Conservation (phyloP, 2,797 vertebrate genomes). For the Chloroceryle amazona region DNA sequence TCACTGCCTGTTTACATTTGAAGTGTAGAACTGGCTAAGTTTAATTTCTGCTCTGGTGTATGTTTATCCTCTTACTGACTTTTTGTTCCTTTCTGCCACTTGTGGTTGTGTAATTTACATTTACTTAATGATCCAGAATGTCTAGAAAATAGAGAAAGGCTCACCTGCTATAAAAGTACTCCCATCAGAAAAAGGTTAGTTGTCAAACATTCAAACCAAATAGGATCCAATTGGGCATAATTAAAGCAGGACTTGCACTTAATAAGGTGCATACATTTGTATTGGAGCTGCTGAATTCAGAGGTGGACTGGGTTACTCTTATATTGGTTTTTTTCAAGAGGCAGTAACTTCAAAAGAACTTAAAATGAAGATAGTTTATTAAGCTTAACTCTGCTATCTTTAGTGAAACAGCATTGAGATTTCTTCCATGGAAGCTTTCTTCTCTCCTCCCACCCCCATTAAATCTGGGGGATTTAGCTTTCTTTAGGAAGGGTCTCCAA, state of each 20-base stretch:
- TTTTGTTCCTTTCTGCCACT: not conserved
- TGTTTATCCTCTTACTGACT: not conserved
- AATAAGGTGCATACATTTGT: not conserved
- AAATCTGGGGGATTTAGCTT: not conserved
- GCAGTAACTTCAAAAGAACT: not conserved
- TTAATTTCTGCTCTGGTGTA: not conserved
- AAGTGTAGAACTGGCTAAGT: not conserved
- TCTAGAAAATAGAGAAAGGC: not conserved
- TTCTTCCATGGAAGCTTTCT: not conserved
- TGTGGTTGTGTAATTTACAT: not conserved
- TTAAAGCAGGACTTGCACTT: not conserved
- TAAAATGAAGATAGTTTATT: not conserved
- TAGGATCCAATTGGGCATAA: not conserved
- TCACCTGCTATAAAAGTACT: not conserved
- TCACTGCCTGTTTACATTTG: not conserved
- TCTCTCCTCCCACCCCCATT: not conserved
- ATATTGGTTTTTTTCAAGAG: not conserved
- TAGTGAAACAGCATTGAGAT: not conserved
- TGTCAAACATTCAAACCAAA: not conserved
- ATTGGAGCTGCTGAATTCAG: not conserved
- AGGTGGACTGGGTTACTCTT: not conserved
- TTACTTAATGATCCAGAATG: not conserved
- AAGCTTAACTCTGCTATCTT: not conserved
- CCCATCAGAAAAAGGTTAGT: not conserved
- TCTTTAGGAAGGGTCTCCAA: not conserved